Conservation (phyloP, 2,888 invertebrate genomes). For the Linyphia triangularis region DNA sequence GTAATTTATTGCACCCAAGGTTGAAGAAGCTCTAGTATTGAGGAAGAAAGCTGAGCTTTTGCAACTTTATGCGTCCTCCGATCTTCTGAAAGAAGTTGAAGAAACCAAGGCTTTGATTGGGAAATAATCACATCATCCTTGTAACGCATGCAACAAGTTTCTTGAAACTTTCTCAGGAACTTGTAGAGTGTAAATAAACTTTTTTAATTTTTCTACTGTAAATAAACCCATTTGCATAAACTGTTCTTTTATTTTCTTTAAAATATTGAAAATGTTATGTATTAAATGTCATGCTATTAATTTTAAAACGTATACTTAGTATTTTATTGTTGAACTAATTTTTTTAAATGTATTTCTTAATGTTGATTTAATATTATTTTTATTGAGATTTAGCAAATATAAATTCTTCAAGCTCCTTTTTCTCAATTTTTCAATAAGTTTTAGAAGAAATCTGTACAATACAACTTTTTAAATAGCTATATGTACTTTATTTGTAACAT, state of each 20-base stretch:
- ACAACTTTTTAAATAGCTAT: too few species aligned
- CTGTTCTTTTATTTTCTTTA: background rate
- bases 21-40: conserved; percentile 93
- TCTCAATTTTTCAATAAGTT: too few species aligned
- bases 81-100: conserved; percentile 84
- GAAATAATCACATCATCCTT: conserved; percentile 31
- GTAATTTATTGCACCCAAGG: too few species aligned
- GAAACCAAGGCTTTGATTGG: conserved; percentile 76
- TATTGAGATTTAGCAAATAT: too few species aligned
- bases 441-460: too few species aligned
- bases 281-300: background rate
- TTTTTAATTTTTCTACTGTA: conserved; percentile 17
- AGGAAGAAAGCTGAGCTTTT: conserved; percentile 95
- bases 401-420: too few species aligned
- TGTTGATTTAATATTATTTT: too few species aligned
- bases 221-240: conserved; percentile 12
- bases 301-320: too few species aligned
- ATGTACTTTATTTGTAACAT: too few species aligned
- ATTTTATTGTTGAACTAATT: too few species aligned
- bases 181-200: conserved; percentile 30
- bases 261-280: background rate
- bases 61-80: conserved; percentile 88
- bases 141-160: background rate
- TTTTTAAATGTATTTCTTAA: too few species aligned
- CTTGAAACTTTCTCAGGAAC: background rate